Conservation (phyloP, 2,888 invertebrate genomes). For the Lysandra coridon region DNA sequence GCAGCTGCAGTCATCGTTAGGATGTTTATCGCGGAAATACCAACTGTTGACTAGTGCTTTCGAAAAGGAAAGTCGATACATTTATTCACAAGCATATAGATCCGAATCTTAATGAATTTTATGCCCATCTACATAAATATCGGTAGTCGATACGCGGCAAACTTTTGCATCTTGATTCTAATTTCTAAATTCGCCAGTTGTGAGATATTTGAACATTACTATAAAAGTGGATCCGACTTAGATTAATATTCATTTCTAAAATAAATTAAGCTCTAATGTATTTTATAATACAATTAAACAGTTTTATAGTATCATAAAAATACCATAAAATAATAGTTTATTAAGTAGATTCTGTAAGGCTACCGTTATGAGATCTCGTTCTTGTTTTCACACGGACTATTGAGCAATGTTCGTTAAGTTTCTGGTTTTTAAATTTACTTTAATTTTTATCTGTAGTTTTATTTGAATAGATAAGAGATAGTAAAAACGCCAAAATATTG, state of each 20-base stretch:
- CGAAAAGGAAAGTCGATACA: not conserved
- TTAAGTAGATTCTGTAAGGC: not conserved
- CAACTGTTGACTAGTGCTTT: not conserved
- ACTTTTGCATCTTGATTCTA: not conserved
- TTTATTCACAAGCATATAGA: not conserved
- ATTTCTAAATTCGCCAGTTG: not conserved
- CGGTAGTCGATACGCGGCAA: not conserved
- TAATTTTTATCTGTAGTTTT: slow-evolving; percentile 37
- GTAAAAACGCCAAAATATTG: slow-evolving; percentile 20
- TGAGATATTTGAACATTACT: not conserved
- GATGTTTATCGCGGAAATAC: not conserved
- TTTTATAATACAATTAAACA: slow-evolving; percentile 9
- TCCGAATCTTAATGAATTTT: not conserved
- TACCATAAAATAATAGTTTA: slow-evolving; percentile 6
- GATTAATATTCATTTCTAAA: not conserved
- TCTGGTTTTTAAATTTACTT: slow-evolving; percentile 18
- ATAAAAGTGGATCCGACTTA: not conserved
- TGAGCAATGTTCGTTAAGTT: slow-evolving; percentile 35
- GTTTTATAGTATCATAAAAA: slow-evolving; percentile 5
- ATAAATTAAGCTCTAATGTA: not conserved
- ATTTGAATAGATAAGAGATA: slow-evolving; percentile 32
- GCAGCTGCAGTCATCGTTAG: too few species aligned
- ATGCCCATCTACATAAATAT: not conserved
- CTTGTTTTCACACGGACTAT: slow-evolving; percentile 3
- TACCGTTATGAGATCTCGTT: not conserved